A percentile compares a stretch with the other conserved stretches of the same genome.
Conservation (phyloP, 1,140 invertebrate genomes). For the Aporrectodea caliginosa region DNA sequence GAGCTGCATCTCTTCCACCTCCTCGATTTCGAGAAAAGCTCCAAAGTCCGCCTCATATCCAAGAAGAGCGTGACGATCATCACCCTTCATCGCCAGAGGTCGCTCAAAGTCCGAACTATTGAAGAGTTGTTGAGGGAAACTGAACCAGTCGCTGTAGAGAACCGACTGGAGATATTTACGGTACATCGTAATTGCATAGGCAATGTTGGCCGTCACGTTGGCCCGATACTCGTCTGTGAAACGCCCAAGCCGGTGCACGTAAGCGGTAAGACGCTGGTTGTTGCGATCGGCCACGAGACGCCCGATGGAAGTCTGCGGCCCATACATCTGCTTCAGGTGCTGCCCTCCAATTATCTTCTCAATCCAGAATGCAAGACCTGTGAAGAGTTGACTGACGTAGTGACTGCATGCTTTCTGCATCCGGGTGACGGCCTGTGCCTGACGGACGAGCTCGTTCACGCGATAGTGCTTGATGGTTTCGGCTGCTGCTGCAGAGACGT, state of each 20-base stretch:
- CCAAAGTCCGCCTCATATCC: conserved; percentile 24
- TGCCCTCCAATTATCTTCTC: conserved; percentile 7
- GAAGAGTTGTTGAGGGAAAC: conserved; percentile 24
- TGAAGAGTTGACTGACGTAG: conserved; percentile 28
- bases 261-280: neutral
- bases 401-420: conserved; percentile 31
- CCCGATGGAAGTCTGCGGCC: neutral
- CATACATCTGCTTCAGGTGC: neutral
- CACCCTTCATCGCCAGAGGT: neutral
- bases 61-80: conserved; percentile 2
- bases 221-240: neutral
- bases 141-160: conserved; percentile 19
- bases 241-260: neutral
- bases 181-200: neutral
- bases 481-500: neutral
- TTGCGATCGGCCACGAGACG: neutral
- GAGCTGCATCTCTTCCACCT: conserved; percentile 30
- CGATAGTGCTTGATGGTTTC: conserved; percentile 11
- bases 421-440: conserved; percentile 14
- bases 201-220: neutral
- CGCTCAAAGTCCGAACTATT: neutral
- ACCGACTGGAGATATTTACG: neutral
- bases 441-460: conserved; percentile 11
- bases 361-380: conserved; percentile 18
- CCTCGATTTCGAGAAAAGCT: conserved; percentile 25